phyloP scores from a whole-genome alignment of 2,113 vertebrate species.

The Urocynchramus pylzowi region DNA sequence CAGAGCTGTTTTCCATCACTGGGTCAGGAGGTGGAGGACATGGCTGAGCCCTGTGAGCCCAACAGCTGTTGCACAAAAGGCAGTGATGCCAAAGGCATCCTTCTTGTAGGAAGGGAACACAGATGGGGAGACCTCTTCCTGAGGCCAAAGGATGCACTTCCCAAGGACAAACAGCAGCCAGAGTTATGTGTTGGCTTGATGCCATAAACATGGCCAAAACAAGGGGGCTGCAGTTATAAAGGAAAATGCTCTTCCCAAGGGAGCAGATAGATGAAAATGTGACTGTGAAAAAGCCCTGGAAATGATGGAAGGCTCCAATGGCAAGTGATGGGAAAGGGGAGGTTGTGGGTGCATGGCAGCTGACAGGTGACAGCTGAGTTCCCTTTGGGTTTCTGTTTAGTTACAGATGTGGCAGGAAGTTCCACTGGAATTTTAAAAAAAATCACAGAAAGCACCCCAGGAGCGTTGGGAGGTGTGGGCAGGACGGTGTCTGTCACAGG shows the following conservation, averaged over 20 bases:
- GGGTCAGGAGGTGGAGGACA: background rate
- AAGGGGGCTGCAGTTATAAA: background rate
- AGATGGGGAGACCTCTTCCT: background rate
- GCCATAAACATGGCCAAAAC: background rate
- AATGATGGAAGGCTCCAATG: background rate
- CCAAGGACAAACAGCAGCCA: background rate
- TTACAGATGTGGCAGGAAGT: background rate
- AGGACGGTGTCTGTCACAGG: background rate
- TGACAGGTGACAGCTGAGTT: background rate
- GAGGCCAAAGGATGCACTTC: background rate
- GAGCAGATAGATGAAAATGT: background rate
- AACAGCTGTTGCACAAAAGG: background rate
- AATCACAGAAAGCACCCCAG: background rate
- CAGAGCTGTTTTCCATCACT: background rate
- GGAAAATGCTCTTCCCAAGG: background rate
- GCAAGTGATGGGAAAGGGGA: background rate
- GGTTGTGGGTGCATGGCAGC: rapidly evolving
- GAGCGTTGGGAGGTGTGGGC: background rate
- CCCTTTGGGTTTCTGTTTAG: background rate
- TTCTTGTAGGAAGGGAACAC: background rate
- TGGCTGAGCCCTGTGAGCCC: background rate
- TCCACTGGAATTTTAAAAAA: background rate
- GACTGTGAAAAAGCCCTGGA: background rate
- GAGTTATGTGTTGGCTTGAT: rapidly evolving
- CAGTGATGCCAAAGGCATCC: background rate